A percentile compares a stretch with the other conserved stretches of the same genome.
Conservation (phyloP, 2,797 vertebrate genomes). For the Leucoraja ocellata region DNA sequence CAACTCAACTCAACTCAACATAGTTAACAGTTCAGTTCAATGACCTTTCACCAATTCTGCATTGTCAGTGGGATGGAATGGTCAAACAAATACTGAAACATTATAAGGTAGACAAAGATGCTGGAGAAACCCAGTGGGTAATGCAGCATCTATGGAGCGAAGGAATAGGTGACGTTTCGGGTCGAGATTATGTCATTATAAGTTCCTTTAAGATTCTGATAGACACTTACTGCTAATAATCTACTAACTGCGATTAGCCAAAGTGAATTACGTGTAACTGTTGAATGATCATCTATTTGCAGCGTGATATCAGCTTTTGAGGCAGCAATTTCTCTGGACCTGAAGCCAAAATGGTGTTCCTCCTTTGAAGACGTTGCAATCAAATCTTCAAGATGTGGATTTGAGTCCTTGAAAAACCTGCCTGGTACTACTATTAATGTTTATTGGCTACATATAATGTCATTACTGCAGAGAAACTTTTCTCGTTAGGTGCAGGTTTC, state of each 20-base stretch:
- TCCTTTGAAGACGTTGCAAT: slow-evolving; percentile 83
- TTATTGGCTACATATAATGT: background rate
- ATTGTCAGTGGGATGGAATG: background rate
- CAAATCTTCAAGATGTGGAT: slow-evolving; percentile 63
- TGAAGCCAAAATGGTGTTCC: slow-evolving; percentile 76
- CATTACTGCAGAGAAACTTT: background rate
- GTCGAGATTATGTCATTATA: too few species aligned
- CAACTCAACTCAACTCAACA: too few species aligned
- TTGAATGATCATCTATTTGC: background rate
- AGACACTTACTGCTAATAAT: background rate
- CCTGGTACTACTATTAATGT: slow-evolving; percentile 64
- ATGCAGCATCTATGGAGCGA: too few species aligned
- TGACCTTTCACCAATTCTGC: background rate
- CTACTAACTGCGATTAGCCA: too few species aligned
- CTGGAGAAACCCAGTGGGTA: too few species aligned
- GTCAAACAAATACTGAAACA: background rate
- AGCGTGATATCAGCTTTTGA: slow-evolving; percentile 71
- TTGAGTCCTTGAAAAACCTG: slow-evolving; percentile 65
- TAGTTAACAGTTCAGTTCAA: too few species aligned
- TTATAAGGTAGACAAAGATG: too few species aligned
- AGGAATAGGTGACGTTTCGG: too few species aligned
- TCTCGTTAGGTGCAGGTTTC: background rate
- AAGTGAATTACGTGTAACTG: background rate
- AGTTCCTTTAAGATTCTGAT: background rate
- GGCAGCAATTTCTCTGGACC: slow-evolving; percentile 74